Conservation (phyloP, 2,797 vertebrate genomes). For the Basileuterus tristriatus region DNA sequence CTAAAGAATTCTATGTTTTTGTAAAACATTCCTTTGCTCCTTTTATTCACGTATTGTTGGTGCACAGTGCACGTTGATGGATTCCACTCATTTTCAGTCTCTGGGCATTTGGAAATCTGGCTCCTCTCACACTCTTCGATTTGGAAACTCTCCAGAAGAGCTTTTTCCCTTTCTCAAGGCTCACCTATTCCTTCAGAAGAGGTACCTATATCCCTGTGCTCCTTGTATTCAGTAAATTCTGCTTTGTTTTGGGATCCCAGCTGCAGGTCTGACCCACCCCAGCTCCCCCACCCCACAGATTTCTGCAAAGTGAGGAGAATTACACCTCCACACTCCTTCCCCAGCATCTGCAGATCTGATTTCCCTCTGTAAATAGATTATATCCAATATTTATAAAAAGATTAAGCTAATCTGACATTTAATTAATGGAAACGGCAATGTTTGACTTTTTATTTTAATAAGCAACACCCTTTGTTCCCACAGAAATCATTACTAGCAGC, state of each 20-base stretch:
- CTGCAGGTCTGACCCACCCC: not conserved
- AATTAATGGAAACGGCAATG: slow-evolving; percentile 55
- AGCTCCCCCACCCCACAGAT: not conserved
- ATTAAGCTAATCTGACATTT: slow-evolving; percentile 69
- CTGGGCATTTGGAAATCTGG: not conserved
- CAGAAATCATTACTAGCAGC: slow-evolving; percentile 38
- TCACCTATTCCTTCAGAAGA: not conserved
- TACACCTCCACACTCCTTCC: not conserved
- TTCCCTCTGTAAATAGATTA: slow-evolving; percentile 40
- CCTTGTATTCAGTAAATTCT: rapidly evolving
- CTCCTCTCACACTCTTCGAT: not conserved
- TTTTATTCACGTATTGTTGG: rapidly evolving
- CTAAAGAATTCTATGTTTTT: not conserved
- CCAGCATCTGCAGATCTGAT: slow-evolving; percentile 7
- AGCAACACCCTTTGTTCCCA: slow-evolving; percentile 43
- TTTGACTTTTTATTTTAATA: slow-evolving; percentile 68
- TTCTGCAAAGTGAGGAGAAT: not conserved
- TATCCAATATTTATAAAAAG: slow-evolving; percentile 69
- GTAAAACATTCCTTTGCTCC: not conserved
- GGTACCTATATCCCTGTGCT: rapidly evolving
- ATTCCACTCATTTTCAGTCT: not conserved
- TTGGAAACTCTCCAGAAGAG: not conserved
- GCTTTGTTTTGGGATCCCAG: not conserved
- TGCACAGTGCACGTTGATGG: rapidly evolving
- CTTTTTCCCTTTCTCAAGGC: not conserved